These are phyloP conservation scores for Macaria notata DNA, from an alignment of 2,888 invertebrate species.

Conservation along the genomic window DNA sequence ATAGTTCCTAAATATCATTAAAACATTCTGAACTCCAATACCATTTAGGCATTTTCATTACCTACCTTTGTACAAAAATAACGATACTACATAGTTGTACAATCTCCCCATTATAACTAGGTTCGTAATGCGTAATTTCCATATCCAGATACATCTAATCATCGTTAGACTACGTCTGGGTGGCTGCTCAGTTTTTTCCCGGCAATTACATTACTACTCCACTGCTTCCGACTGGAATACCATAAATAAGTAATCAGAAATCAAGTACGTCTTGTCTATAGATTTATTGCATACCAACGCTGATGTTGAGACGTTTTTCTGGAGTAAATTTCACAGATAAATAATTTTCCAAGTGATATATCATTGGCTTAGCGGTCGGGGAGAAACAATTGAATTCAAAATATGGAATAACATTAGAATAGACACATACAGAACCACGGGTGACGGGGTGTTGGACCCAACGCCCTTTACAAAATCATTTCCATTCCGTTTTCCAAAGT, in stretches of 20 bases:
- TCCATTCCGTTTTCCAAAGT: slow-evolving; percentile 76
- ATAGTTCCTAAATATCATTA: no score
- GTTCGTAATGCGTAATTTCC: slow-evolving; percentile 17
- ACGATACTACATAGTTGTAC: no score
- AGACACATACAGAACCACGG: slow-evolving; percentile 38
- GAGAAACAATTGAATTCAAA: no score
- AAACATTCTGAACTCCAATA: no score
- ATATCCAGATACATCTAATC: slow-evolving; percentile 21
- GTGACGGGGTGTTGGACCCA: slow-evolving; percentile 47
- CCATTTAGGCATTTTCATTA: no score
- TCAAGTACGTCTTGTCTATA: background rate
- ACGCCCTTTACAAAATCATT: slow-evolving; percentile 73
- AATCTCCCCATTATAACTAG: slow-evolving; percentile 3
- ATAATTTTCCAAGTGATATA: no score
- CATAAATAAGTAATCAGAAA: slow-evolving; percentile 24
- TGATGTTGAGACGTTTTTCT: no score
- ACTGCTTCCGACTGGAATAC: slow-evolving; percentile 13
- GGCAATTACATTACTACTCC: slow-evolving; percentile 20
- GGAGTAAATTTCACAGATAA: no score
- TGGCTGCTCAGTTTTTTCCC: slow-evolving; percentile 23
- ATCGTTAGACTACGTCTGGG: slow-evolving; percentile 28
- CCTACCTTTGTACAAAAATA: no score
- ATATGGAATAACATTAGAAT: slow-evolving; percentile 38
- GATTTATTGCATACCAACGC: no score
- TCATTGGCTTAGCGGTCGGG: no score